Percentiles rank a stretch among this genome's conserved stretches.
Conservation (phyloP, 2,113 vertebrate species). For the Petromus typicus region DNA sequence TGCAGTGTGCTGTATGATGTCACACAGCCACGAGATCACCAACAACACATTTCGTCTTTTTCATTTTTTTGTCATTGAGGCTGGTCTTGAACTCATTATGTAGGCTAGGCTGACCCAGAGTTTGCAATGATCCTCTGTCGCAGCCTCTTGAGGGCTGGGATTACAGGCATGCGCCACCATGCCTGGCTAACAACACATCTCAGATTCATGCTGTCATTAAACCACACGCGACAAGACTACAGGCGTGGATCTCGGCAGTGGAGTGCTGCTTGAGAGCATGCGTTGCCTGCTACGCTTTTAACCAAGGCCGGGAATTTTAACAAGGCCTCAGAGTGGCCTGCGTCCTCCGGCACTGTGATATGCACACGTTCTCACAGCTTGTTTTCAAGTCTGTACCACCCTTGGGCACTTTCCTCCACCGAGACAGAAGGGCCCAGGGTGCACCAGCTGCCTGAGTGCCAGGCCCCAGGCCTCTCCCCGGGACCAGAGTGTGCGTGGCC, state of each 20-base stretch:
- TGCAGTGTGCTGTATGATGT: neutral
- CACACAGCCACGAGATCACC: neutral
- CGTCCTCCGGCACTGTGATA: no score
- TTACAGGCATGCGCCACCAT: neutral
- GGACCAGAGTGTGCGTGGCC: no score
- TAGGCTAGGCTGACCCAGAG: neutral
- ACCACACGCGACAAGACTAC: neutral
- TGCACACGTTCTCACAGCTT: rapidly evolving
- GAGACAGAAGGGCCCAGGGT: neutral
- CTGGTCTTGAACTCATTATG: no score
- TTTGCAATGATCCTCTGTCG: neutral
- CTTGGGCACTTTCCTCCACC: neutral
- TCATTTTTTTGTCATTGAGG: neutral
- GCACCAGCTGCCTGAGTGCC: neutral
- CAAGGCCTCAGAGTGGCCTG: no score
- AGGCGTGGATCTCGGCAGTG: no score
- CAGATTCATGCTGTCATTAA: neutral
- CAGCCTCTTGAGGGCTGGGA: neutral
- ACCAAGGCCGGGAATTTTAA: no score
- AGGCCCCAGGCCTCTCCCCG: rapidly evolving
- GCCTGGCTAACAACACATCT: neutral
- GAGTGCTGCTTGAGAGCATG: no score
- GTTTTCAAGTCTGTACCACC: no score
- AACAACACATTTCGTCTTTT: neutral
- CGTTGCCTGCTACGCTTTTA: no score